Evolutionary conservation across 2,888 invertebrate genomes (phyloP).

Genomic region (Lasioglossum marginatum): DNA sequence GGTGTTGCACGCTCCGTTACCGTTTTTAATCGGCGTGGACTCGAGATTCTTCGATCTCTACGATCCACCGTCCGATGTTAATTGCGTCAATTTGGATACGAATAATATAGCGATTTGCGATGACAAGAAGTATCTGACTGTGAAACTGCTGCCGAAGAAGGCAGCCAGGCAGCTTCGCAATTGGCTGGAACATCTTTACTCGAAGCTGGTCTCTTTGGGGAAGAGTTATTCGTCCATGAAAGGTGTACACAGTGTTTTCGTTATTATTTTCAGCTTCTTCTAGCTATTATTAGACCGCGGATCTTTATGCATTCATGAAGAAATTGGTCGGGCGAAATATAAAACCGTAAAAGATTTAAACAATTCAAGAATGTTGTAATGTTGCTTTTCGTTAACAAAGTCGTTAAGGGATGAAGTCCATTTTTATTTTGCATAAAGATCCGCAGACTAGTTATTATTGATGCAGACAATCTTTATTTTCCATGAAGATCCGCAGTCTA

Average conservation of each 20-base stretch:
- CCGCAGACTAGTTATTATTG: background rate
- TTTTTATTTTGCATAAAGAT: too few relatives aligned
- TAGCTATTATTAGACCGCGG: background rate
- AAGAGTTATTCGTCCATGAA: constrained; percentile 77
- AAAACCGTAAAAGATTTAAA: too few relatives aligned
- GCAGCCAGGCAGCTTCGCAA: constrained; percentile 93
- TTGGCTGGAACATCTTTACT: constrained; percentile 91
- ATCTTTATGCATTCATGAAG: too few relatives aligned
- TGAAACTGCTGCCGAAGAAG: constrained; percentile 94
- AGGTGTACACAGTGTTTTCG: constrained; percentile 59
- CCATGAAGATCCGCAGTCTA: background rate
- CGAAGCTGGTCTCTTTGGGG: constrained; percentile 83
- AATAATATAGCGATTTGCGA: constrained; percentile 97
- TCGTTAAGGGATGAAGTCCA: too few relatives aligned
- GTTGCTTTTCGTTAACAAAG: too few relatives aligned
- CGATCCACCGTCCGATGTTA: constrained; percentile 98
- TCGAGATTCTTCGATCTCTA: constrained; percentile 98
- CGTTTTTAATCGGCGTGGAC: constrained; percentile 98
- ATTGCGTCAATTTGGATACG: constrained; percentile 99
- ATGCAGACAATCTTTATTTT: background rate
- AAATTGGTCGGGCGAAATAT: too few relatives aligned
- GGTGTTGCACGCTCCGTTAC: constrained; percentile 98
- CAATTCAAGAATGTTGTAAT: too few relatives aligned
- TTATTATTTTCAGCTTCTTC: background rate
- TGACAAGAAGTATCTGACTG: constrained; percentile 92